Base-by-base conservation (phyloP, 2,888 invertebrate genomes). In the Magallana nippona region DNA sequence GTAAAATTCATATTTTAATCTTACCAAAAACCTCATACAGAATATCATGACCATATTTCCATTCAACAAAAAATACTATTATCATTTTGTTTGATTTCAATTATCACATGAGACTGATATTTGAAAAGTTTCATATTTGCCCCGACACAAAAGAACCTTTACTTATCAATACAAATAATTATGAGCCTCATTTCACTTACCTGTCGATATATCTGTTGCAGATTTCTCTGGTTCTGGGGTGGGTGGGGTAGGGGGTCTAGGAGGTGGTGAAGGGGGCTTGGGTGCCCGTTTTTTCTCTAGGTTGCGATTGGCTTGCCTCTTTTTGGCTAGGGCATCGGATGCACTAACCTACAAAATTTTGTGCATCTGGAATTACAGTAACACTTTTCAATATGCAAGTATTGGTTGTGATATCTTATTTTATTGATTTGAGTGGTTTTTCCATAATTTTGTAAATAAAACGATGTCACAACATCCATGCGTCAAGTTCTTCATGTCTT, bases 221-320 rank as follows among this genome's bases (percentile, higher is more conserved):
- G 19, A 11, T 57, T 57, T 15, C 15, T 71, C 71, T 17, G 71
- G 55, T 71, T 71, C 63, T 56, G 55, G 71, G 10, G 55, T 32
- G 3, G 62, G 81, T 55, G 82, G 82, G 27, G 82, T 63, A 10
- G 82, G 82, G 56, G 82, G 44, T 27, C 71, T 82, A 8, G 55
- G 82, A 19, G 82, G 82, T 1, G 82, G 82, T 8, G 82, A 71
- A 1, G 82, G 82, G 17, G 82, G 56, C 55, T 58, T 58, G 22
- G 82, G 55, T 11, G 82, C 44, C 32, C 55, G n/a, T n/a, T 63
- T 82, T 71, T 82, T 82, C 56, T 79, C 79, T n/a, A 56, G n/a
- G 15, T 79, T 79, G 13, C 55, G 55, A 11, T 44, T 22, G 55
- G 71, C 63, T 71, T 71, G 60, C 27, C 82, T 82, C 22, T 71